Base-by-base conservation (phyloP, 2,888 invertebrate species). In the Drosophila quasianomalipes region DNA sequence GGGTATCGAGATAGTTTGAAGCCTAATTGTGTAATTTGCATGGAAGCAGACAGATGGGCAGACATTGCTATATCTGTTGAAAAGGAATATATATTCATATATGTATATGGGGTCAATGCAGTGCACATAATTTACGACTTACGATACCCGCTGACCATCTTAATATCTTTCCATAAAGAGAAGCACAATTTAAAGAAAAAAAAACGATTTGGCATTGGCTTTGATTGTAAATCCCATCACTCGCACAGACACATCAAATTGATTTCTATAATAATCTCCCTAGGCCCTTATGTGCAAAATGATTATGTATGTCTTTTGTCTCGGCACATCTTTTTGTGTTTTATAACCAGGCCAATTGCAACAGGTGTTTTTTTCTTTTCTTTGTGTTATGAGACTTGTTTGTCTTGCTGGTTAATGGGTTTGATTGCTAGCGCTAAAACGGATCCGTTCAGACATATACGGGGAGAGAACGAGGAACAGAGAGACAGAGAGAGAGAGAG, bases 401-500 rank as follows among this genome's bases (percentile, higher is more conserved):
- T 70, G 64, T 39, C 55, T 70, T 26, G 31, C 49, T 67, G 85
- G 47, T 67, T 70, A 84, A 87, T 84, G 74, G 68, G 51, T 64
- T 73, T 62, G 61, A 66, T 68, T 58, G 76, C 66, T 70, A 53
- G 59, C 60, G 64, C 70, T 61, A 66, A 37, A 31, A 63, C 39
- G 39, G 10, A 26, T 58, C 58, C 58, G 58, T 22, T 30, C 41
- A n/a, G 14, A 35, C n/a, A 22, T 39, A 28, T 37, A 30, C 22
- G 26, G 22, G 2, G 30, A 57, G 39, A 57, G 14, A 39, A 47
- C 47, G n/a, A 37, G n/a, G 3, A 6, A 19, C 16, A n/a, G 53
- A 5, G 22, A 10, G 9, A 5, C 1, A 26, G 47, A 7, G 26
- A 7, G 2, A 16, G 16, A 37, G 33, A 4, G 12, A 4, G 19